These are phyloP conservation scores for Melopsittacus undulatus DNA, from an alignment of 2,797 vertebrate species.

Conservation along the genomic window DNA sequence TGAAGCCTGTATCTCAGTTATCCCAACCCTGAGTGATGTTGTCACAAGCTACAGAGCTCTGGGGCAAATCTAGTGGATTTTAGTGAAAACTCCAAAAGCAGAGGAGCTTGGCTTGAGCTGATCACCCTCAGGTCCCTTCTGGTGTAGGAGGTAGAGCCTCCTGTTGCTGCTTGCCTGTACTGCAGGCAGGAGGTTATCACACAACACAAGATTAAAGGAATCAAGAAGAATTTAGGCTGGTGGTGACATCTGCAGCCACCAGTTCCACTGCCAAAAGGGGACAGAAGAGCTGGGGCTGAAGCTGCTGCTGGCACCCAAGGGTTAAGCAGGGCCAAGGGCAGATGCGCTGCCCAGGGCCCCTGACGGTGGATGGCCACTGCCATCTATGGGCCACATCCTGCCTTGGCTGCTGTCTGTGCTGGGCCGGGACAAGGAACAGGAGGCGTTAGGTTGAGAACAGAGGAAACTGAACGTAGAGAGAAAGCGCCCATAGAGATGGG, in stretches of 20 bases:
- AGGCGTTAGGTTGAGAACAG: neutral
- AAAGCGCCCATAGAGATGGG: neutral
- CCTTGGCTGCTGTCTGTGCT: neutral
- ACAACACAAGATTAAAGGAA: neutral
- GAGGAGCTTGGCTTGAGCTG: neutral
- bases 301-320: neutral
- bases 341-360: neutral
- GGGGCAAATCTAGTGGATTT: neutral
- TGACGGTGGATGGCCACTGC: neutral
- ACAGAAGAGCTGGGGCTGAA: neutral
- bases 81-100: neutral
- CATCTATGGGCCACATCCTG: constrained; percentile 18
- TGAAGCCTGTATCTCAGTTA: neutral
- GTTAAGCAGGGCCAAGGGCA: neutral
- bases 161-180: neutral
- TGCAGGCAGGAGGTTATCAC: neutral
- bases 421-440: neutral
- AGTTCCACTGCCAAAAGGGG: neutral
- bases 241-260: neutral
- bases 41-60: neutral
- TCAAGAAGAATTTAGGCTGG: neutral
- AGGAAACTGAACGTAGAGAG: neutral
- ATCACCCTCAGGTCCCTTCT: too few species aligned
- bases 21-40: neutral
- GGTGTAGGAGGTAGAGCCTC: neutral